Percentiles rank a stretch among this genome's conserved stretches.
Conservation (phyloP, 1,140 invertebrate species). For the Zaprionus capensis region DNA sequence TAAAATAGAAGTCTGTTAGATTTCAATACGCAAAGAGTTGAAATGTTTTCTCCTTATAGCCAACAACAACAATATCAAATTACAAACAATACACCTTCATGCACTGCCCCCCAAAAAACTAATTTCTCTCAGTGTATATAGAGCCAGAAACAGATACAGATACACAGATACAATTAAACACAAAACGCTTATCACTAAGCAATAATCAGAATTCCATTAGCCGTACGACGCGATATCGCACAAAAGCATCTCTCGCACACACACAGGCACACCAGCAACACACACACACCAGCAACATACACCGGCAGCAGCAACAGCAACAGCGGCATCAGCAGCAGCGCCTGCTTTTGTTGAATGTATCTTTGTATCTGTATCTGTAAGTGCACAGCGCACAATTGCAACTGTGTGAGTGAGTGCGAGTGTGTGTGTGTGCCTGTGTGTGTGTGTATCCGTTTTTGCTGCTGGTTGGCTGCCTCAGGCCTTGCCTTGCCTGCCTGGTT, state of each 20-base stretch:
- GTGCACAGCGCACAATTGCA: conserved; percentile 53
- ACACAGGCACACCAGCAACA: conserved; percentile 52
- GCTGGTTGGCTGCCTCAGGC: conserved; percentile 54
- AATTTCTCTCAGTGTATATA: conserved; percentile 32
- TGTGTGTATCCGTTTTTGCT: conserved; percentile 65
- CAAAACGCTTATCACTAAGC: conserved; percentile 84
- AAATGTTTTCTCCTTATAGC: neutral
- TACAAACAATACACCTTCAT: too few species aligned
- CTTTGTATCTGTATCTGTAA: conserved; percentile 65
- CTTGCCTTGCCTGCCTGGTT: conserved; percentile 50
- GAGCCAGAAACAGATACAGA: conserved; percentile 63
- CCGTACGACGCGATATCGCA: conserved; percentile 82
- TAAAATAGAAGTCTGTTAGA: too few species aligned
- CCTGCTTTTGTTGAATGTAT: conserved; percentile 59
- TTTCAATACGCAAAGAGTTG: neutral
- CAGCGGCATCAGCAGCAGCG: conserved; percentile 12
- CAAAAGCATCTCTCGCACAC: conserved; percentile 76
- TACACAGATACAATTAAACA: conserved; percentile 84
- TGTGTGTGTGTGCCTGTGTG: conserved; percentile 21
- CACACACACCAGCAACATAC: conserved; percentile 8
- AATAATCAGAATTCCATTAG: conserved; percentile 85
- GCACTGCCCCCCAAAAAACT: neutral
- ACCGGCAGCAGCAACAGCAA: neutral
- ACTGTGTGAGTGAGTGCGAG: conserved; percentile 33
- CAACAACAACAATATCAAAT: too few species aligned